A percentile compares a stretch with the other conserved stretches of the same genome.
Conservation (phyloP, 2,888 invertebrate species). For the Troilus luridus region DNA sequence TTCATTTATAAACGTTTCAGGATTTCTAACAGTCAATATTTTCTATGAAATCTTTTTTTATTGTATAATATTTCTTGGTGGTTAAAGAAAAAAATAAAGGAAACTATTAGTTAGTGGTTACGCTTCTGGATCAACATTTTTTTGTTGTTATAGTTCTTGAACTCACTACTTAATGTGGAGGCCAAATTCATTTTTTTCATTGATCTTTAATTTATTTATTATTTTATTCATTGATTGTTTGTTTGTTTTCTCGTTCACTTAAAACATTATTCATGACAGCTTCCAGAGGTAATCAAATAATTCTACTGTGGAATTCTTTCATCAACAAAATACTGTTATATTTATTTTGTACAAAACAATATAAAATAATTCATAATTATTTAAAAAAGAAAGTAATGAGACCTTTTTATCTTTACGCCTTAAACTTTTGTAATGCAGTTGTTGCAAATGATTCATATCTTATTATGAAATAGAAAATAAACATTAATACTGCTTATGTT, state of each 20-base stretch:
- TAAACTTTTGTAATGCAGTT: neutral
- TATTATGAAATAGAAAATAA: neutral
- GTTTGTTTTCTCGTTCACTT: neutral
- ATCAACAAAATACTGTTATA: neutral
- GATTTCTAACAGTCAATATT: neutral
- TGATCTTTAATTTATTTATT: neutral
- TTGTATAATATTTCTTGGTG: neutral
- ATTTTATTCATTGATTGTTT: neutral
- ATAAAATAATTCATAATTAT: neutral
- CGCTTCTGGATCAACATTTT: neutral
- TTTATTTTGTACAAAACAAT: neutral
- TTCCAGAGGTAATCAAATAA: neutral
- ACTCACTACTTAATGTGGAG: neutral
- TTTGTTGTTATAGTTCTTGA: neutral
- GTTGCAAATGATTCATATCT: neutral
- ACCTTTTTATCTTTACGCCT: neutral
- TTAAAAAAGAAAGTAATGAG: neutral
- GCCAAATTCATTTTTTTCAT: neutral
- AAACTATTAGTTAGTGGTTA: neutral
- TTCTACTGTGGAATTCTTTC: neutral
- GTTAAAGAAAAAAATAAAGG: neutral
- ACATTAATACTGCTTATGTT: neutral
- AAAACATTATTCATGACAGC: neutral
- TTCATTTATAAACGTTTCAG: neutral
- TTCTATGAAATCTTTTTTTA: neutral